phyloP scores from a whole-genome alignment of 2,888 invertebrate genomes.

The Lasioglossum villosulum region DNA sequence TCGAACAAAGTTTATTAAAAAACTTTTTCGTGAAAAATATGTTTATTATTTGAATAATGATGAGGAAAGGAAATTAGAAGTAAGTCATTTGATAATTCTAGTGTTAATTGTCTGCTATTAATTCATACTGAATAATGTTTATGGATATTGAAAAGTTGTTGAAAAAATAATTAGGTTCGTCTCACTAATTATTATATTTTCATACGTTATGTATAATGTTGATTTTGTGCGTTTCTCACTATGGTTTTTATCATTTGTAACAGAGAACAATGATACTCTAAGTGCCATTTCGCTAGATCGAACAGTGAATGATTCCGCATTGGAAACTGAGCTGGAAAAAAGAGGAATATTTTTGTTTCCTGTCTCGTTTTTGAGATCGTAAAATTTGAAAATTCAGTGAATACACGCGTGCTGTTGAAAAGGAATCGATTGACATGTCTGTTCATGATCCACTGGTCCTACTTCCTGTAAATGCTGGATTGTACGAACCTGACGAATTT shows the following conservation, averaged over 20 bases:
- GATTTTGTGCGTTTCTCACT: not conserved
- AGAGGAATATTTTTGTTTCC: not conserved
- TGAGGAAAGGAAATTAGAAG: not conserved
- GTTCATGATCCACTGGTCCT: not conserved
- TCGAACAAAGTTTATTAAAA: not conserved
- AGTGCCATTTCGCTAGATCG: not conserved
- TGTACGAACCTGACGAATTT: not conserved
- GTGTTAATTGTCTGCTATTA: not conserved
- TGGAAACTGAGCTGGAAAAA: not conserved
- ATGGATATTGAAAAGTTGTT: not conserved
- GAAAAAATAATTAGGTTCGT: too few species aligned
- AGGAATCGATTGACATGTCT: not conserved
- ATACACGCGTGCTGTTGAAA: not conserved
- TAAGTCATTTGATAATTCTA: not conserved
- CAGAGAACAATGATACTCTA: not conserved
- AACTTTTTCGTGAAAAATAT: not conserved
- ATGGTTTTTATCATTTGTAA: not conserved
- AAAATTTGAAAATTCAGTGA: not conserved
- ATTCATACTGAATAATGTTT: not conserved
- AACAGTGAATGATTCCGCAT: not conserved
- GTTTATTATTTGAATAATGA: not conserved
- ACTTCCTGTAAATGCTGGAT: not conserved
- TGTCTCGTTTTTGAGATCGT: not conserved
- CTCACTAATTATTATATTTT: not conserved
- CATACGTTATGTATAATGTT: not conserved